Conservation (phyloP, 2,888 invertebrate genomes). For the Auanema sp. region DNA sequence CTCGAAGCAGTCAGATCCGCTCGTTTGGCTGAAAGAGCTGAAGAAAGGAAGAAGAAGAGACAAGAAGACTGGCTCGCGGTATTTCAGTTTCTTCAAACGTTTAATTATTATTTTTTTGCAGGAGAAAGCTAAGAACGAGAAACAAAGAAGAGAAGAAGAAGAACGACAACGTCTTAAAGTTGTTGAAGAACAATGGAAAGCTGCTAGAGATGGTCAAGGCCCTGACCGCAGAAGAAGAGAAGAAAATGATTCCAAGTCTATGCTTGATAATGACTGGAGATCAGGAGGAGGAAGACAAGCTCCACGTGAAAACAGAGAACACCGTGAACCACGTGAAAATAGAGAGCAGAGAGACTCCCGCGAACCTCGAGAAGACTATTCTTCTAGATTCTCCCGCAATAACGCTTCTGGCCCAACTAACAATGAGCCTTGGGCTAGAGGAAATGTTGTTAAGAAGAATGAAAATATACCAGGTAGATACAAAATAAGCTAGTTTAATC, state of each 20-base stretch:
- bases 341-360: no score
- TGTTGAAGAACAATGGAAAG: slow-evolving; percentile 36
- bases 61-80: slow-evolving; percentile 28
- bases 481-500: no score
- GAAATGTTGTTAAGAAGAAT: slow-evolving; percentile 13
- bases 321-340: no score
- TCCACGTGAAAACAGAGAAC: no score
- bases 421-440: neutral
- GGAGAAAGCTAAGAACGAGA: slow-evolving; percentile 35
- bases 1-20: slow-evolving; percentile 38
- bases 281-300: slow-evolving; percentile 8
- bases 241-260: slow-evolving; percentile 35
- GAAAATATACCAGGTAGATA: neutral
- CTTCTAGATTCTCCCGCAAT: neutral
- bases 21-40: slow-evolving; percentile 42
- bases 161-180: slow-evolving; percentile 34
- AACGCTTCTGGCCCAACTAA: no score
- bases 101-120: slow-evolving; percentile 11
- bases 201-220: slow-evolving; percentile 11
- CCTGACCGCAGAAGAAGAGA: slow-evolving; percentile 19
- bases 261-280: slow-evolving; percentile 39
- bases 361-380: no score
- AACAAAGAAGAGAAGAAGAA: slow-evolving; percentile 41
- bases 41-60: slow-evolving; percentile 36
- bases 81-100: neutral